These are phyloP conservation scores for Scotopteryx bipunctaria DNA, from an alignment of 2,888 invertebrate species.

Conservation along the genomic window DNA sequence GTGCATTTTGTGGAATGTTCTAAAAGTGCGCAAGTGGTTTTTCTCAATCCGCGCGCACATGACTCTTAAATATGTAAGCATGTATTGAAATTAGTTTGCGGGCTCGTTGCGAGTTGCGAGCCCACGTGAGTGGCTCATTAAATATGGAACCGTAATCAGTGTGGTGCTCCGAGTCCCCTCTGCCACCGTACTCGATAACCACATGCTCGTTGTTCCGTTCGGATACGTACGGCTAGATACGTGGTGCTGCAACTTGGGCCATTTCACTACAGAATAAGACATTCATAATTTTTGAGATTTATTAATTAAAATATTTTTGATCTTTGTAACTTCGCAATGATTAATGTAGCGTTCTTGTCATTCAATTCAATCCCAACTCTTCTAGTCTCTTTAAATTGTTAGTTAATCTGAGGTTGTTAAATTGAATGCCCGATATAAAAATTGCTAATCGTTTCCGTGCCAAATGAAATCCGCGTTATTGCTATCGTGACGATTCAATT, in stretches of 20 bases:
- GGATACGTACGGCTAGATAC: conserved; percentile 44
- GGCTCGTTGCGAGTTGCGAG: conserved; percentile 56
- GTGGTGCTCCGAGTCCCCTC: conserved; percentile 66
- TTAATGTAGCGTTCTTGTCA: no score
- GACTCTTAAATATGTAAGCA: conserved; percentile 59
- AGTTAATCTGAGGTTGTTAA: conserved; percentile 5
- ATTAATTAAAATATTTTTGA: not conserved
- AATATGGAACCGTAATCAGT: conserved; percentile 80
- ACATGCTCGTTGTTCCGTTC: conserved; percentile 54
- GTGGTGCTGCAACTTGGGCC: conserved; percentile 9
- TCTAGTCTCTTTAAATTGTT: not conserved
- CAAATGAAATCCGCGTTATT: conserved; percentile 43
- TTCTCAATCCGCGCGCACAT: conserved; percentile 32
- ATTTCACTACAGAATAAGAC: conserved; percentile 23
- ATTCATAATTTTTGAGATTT: conserved; percentile 10
- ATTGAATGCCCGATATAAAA: conserved; percentile 32
- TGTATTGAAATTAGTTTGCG: conserved; percentile 76
- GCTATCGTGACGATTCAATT: conserved; percentile 55
- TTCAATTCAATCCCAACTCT: not conserved
- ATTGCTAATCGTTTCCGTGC: conserved; percentile 39
- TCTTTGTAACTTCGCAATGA: not conserved
- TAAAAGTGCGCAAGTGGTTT: conserved; percentile 21
- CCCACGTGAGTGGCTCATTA: conserved; percentile 75
- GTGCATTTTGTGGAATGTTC: conserved; percentile 12
- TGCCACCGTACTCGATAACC: conserved; percentile 55